Evolutionary conservation across 2,888 invertebrate species (phyloP).

Genomic region (Gymnoscelis rufifasciata): DNA sequence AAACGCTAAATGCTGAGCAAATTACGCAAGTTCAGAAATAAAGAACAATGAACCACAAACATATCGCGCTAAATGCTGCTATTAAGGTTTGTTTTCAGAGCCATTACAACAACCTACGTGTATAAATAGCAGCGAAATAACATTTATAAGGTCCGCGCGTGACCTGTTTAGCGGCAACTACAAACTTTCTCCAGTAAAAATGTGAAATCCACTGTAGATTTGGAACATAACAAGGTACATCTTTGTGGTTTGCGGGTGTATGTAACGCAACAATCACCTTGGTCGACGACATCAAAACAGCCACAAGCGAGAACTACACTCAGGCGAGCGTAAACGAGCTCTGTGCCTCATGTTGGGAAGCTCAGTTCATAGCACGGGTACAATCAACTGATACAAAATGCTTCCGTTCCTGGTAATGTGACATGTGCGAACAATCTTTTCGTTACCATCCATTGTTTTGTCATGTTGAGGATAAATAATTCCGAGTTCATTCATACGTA

Average conservation of each 20-base stretch:
- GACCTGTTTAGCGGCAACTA: neutral
- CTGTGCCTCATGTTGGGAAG: slow-evolving; percentile 39
- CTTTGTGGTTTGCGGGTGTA: slow-evolving; percentile 14
- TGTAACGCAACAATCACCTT: slow-evolving; percentile 14
- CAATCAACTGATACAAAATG: slow-evolving; percentile 62
- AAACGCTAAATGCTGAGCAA: slow-evolving; percentile 10
- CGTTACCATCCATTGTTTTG: slow-evolving; percentile 36
- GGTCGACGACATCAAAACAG: slow-evolving; percentile 25
- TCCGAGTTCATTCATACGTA: slow-evolving; percentile 35
- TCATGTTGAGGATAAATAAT: slow-evolving; percentile 18
- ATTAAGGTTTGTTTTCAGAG: slow-evolving; percentile 31
- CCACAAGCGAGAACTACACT: slow-evolving; percentile 24
- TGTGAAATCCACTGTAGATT: neutral
- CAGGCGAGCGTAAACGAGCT: slow-evolving; percentile 22
- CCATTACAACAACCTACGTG: slow-evolving; percentile 17
- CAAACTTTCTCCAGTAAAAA: slow-evolving; percentile 1
- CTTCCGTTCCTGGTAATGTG: slow-evolving; percentile 61
- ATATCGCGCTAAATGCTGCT: slow-evolving; percentile 31
- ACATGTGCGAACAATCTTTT: slow-evolving; percentile 47
- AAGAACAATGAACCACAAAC: slow-evolving; percentile 45
- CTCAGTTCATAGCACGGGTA: slow-evolving; percentile 40
- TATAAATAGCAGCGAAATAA: slow-evolving; percentile 11
- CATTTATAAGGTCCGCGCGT: slow-evolving; percentile 2
- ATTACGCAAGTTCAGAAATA: slow-evolving; percentile 36
- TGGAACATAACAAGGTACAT: slow-evolving; percentile 9